Base-by-base conservation (phyloP, 2,797 vertebrate genomes). In the Chromis chromis region DNA sequence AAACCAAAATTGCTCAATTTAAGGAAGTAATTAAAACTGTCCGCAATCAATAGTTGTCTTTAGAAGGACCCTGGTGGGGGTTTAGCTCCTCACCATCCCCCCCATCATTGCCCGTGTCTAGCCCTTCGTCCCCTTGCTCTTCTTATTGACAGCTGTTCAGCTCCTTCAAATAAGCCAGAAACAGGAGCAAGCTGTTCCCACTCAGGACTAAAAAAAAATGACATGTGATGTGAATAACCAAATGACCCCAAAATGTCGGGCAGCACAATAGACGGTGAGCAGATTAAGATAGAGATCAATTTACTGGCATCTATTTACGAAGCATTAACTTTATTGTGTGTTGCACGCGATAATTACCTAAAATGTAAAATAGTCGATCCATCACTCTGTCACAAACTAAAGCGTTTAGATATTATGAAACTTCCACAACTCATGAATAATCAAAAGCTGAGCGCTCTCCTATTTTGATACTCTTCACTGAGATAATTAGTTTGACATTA, bases 1-100 rank as follows among this genome's bases (percentile, higher is more conserved):
- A 93, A 94, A 94, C 91, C 93, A 92, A 95, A 94, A 95, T 95
- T 94, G 94, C 91, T 94, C 93, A 94, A 94, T 95, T 94, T 94
- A 95, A 91, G 90, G 92, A 94, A 94, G 94, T 94, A 95, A 95
- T 95, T 95, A 95, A 94, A 94, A 94, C 90, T 91, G 90, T 94
- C 91, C 81, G 74, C 91, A 93, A 95, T 95, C 94, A 95, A 94
- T 94, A 94, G 94, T 93, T 94, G 91, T 93, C 92, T 90, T 91
- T 85, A 92, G 87, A 80, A 77, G 75, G 86, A 87, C 75, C 86
- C 88, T 85, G 82, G 87, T 81, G 90, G 89, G 88, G 90, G 85
- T 88, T 93, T 85, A 77, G 90, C 53, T 59, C 55, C 83, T 82
- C 65, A 70, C 84, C 86, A 65, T 81, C 84, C 85, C 86, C 86